These are phyloP conservation scores for Rhinichthys osculus DNA, from an alignment of 2,797 vertebrate species.

Conservation along the genomic window DNA sequence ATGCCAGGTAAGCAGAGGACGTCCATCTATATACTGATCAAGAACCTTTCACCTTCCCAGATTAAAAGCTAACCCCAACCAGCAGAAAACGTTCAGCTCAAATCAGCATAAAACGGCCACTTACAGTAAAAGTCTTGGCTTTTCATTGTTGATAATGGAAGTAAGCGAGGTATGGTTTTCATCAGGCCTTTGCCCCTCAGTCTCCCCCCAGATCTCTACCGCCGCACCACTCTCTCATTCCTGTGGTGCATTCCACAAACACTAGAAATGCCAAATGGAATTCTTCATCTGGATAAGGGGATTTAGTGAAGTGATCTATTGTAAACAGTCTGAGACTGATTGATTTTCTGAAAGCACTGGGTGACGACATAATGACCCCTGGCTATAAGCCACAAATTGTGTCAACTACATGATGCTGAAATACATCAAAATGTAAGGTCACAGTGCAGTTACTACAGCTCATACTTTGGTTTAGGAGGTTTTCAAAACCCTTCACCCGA, in stretches of 20 bases:
- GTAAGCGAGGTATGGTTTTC: slow-evolving; percentile 5
- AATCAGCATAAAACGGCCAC: slow-evolving; percentile 9
- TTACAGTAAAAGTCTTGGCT: slow-evolving; percentile 9
- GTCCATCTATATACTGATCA: slow-evolving; percentile 7
- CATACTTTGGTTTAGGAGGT: neutral
- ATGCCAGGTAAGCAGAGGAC: slow-evolving; percentile 40
- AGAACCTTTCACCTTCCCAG: slow-evolving; percentile 15
- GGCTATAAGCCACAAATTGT: slow-evolving; percentile 41
- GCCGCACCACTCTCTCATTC: slow-evolving; percentile 35
- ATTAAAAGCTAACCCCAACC: neutral
- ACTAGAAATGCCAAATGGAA: slow-evolving; percentile 50
- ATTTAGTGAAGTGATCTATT: slow-evolving; percentile 52
- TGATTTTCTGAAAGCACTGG: slow-evolving; percentile 48
- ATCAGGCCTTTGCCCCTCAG: slow-evolving; percentile 15
- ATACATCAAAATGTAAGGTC: slow-evolving; percentile 15
- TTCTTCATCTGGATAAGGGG: slow-evolving; percentile 39
- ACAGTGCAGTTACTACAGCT: neutral
- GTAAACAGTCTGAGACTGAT: slow-evolving; percentile 49
- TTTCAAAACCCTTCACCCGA: slow-evolving; percentile 6
- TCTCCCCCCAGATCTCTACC: slow-evolving; percentile 20
- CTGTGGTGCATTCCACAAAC: slow-evolving; percentile 51
- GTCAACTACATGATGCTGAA: slow-evolving; percentile 26
- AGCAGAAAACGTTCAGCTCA: neutral
- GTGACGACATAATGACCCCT: slow-evolving; percentile 50
- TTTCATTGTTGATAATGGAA: slow-evolving; percentile 4